phyloP scores from a whole-genome alignment of 2,113 vertebrate genomes.

The Crotalus tigris region DNA sequence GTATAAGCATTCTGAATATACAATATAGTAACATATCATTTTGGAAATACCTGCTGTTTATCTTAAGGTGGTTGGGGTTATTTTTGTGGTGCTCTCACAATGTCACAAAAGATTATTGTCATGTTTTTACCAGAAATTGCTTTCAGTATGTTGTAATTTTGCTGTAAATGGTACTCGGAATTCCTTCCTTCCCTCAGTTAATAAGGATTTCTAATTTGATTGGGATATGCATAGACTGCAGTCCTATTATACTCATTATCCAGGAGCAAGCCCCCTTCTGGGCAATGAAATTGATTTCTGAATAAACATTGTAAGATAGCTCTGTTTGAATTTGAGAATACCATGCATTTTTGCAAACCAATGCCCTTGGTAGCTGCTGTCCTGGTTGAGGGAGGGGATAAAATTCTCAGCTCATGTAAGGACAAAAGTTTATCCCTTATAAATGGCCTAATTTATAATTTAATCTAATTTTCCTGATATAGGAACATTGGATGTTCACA shows the following conservation, averaged over 20 bases:
- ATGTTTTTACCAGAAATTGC: conserved; percentile 59
- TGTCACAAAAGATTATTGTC: conserved; percentile 53
- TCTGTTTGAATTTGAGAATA: conserved; percentile 39
- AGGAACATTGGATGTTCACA: conserved; percentile 58
- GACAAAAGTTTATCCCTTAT: conserved; percentile 50
- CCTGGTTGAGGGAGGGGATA: conserved; percentile 35
- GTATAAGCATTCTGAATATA: conserved; percentile 74
- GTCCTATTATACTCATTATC: background rate
- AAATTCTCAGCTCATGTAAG: conserved; percentile 46
- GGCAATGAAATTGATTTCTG: background rate
- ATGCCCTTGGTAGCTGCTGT: conserved; percentile 27
- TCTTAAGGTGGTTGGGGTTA: conserved; percentile 45
- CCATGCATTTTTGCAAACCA: conserved; percentile 35
- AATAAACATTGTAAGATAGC: background rate
- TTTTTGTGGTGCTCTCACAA: conserved; percentile 52
- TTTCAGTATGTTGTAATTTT: conserved; percentile 65
- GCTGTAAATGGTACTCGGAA: conserved; percentile 50
- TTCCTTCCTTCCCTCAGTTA: background rate
- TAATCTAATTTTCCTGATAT: conserved; percentile 15
- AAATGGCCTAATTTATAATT: conserved; percentile 60
- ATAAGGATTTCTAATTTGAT: conserved; percentile 36
- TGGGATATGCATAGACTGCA: conserved; percentile 16
- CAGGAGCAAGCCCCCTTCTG: background rate
- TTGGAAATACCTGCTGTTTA: conserved; percentile 57
- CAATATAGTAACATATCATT: conserved; percentile 56